Percentiles rank a stretch among this genome's conserved stretches.
phyloP scores from a whole-genome alignment of 2,113 vertebrate species.

The Pseudorasbora parva region DNA sequence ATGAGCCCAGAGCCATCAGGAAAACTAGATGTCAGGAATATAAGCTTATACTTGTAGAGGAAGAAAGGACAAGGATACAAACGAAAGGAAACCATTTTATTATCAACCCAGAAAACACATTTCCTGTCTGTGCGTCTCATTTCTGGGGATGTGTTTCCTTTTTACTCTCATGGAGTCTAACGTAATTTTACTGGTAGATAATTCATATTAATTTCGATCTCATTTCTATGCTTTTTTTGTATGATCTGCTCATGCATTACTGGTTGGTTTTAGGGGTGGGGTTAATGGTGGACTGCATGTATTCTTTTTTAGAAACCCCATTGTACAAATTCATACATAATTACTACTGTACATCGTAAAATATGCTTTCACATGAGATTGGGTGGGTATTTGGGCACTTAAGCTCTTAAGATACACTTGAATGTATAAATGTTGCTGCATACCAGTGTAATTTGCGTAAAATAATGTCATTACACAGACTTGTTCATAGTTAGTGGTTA shows the following conservation, averaged over 20 bases:
- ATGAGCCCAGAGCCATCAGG: background rate
- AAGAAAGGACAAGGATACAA: conserved; percentile 26
- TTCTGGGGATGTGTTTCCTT: conserved; percentile 12
- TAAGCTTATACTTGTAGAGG: conserved; percentile 37
- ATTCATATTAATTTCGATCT: background rate
- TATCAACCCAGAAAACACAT: conserved; percentile 59
- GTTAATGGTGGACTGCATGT: background rate
- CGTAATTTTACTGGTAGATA: background rate
- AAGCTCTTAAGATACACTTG: background rate
- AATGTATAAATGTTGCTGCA: background rate
- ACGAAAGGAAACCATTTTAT: conserved; percentile 50
- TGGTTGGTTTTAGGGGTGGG: background rate
- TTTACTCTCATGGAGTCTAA: background rate
- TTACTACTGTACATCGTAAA: background rate
- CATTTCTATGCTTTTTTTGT: background rate
- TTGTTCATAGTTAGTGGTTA: background rate
- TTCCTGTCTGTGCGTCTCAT: conserved; percentile 47
- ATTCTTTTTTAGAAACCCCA: background rate
- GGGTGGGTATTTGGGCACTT: too few species aligned
- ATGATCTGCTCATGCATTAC: background rate
- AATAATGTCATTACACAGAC: background rate
- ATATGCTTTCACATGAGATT: too few species aligned
- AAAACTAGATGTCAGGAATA: conserved; percentile 37
- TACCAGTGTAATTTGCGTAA: too few species aligned
- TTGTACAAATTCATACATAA: background rate